Evolutionary conservation across 2,113 vertebrate genomes (phyloP), one percentile per base, ranked within the genome.

Genomic region (Caranx ignobilis): DNA sequence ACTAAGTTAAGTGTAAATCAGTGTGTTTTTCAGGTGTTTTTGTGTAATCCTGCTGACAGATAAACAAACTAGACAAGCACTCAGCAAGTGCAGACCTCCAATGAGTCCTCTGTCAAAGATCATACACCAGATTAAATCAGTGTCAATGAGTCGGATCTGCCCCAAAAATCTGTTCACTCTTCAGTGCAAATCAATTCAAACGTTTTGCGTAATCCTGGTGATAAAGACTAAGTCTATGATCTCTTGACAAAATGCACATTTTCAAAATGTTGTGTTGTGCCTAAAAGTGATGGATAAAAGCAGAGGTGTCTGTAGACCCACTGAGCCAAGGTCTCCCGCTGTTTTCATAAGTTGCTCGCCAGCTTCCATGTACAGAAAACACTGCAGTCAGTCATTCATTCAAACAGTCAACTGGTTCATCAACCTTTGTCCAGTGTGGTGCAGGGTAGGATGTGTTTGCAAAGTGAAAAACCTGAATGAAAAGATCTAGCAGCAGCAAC

Each of bases 371-470:
- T 70, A 79, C 63, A 65, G 47, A 88, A 79, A 85, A 83, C 54
- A 81, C 37, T n/a, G 79, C 73, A 56, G 62, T 80, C 83, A 90
- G 79, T 74, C 83, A 77, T 63, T 67, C 83, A 93, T 85, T 90
- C 56, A 86, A 82, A 80, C 67, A 86, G 85, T 65, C 2, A 26
- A 55, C 11, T 48, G 7, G 85, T 89, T 93, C 83, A 85, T 77
- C 80, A 88, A 95, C 93, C 94, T 95, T 95, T 95, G 94, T 87
- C 86, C 93, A 76, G 59, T 56, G 79, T 60, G 76, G 61, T 71
- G 67, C 71, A 83, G 79, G 80, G 59, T 84, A 85, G 68, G 71
- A 79, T 77, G 84, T 94, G 91, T 95, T 94, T 95, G 90, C 91
- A 84, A 70, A 93, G 92, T 67, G 50, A 83, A 92, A 89, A 93